Base-by-base conservation (phyloP, 2,113 vertebrate genomes). In the Gallinago undulata region DNA sequence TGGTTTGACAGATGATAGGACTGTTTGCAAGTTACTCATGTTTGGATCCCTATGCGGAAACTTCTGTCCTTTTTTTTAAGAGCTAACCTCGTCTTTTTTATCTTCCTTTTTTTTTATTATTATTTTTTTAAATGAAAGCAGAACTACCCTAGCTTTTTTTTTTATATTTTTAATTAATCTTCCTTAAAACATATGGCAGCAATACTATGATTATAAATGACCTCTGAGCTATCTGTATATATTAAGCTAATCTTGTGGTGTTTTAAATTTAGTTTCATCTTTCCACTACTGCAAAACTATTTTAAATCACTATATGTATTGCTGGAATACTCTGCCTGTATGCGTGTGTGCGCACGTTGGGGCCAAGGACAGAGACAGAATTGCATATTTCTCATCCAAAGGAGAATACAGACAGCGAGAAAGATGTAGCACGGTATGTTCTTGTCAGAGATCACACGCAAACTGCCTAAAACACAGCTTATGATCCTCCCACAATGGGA, bases 401-500 rank as follows among this genome's bases (percentile, higher is more conserved):
- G 66, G 60, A 91, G 89, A 74, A 43, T 64, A 33, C 75, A 91
- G 69, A 69, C 43, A 95, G 69, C 7, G 21, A 84, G 82, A 93
- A 87, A 95, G 41, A 66, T 64, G 41, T 69, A 94, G 84, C 59
- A 91, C 63, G 55, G 50, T 63, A 62, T 91, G 81, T 95, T 93
- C 84, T 91, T 94, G 84, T 96, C 82, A 95, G 72, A 96, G 93
- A 95, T 87, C 82, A 96, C 78, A 94, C 72, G 74, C 81, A 89
- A 83, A 88, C 73, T 93, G 75, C 60, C 85, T 94, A 78, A 96
- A 62, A 87, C 28, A 68, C 84, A 95, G 91, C 64, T 92, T 84
- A 43, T 55, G 93, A 78, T 96, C 92, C 86, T 97, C 97, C 93
- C 88, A 95, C 90, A 67, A 93, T 56, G 76, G 78, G 95, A 96